Percentiles rank a stretch among this genome's conserved stretches.
Conservation (phyloP, 2,797 vertebrate genomes). For the Xenopus petersii region DNA sequence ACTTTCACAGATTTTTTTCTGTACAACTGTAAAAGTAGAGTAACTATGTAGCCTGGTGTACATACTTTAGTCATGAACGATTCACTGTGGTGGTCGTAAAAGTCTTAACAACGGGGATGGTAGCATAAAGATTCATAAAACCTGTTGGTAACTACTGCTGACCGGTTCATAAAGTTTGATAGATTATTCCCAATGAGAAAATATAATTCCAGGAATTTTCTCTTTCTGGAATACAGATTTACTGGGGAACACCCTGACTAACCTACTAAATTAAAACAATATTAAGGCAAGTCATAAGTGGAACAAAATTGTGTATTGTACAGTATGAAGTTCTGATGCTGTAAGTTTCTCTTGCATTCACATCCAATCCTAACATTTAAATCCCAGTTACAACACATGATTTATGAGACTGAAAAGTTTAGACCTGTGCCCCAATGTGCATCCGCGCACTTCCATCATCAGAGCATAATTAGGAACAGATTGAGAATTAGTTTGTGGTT, state of each 20-base stretch:
- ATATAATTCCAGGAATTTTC: slow-evolving; percentile 17
- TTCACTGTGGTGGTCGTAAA: slow-evolving; percentile 34
- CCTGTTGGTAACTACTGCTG: slow-evolving; percentile 17
- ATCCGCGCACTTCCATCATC: slow-evolving; percentile 23
- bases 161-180: slow-evolving; percentile 27
- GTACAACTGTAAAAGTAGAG: slow-evolving; percentile 2
- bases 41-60: not conserved
- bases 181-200: slow-evolving; percentile 12
- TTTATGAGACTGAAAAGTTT: slow-evolving; percentile 30
- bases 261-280: not conserved
- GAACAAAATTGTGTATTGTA: not conserved
- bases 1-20: not conserved
- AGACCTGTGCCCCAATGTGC: slow-evolving; percentile 14
- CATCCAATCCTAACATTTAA: slow-evolving; percentile 17
- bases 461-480: slow-evolving; percentile 36
- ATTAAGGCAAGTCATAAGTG: not conserved
- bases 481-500: slow-evolving; percentile 20
- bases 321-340: not conserved
- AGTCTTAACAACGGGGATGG: slow-evolving; percentile 25
- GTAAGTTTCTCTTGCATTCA: not conserved
- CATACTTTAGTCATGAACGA: slow-evolving; percentile 29
- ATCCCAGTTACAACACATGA: slow-evolving; percentile 19
- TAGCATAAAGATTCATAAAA: slow-evolving; percentile 21
- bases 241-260: not conserved
- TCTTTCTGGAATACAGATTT: slow-evolving; percentile 17